Evolutionary conservation across 2,888 invertebrate species (phyloP).

Genomic region (Noctua pronuba): DNA sequence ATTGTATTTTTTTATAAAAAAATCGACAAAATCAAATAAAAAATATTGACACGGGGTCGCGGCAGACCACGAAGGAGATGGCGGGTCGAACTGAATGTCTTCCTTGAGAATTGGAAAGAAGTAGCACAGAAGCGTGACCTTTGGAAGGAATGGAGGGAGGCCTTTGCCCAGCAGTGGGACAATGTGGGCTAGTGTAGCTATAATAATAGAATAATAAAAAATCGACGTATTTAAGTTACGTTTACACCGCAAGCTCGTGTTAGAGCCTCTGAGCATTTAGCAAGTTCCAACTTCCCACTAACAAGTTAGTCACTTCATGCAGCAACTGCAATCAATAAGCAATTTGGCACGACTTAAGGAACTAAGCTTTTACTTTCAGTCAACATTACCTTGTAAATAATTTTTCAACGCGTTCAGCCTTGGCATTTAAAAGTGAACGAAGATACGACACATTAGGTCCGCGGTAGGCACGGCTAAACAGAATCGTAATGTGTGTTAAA

Average conservation of each 20-base stretch:
- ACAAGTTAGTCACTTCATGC: conserved; percentile 13
- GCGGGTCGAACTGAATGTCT: too few species aligned
- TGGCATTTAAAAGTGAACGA: conserved; percentile 83
- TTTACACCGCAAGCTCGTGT: not conserved
- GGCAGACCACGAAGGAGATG: too few species aligned
- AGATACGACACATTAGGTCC: conserved; percentile 78
- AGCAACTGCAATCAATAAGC: conserved; percentile 49
- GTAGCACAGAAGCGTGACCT: too few species aligned
- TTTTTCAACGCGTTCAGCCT: conserved; percentile 75
- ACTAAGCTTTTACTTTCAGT: conserved; percentile 72
- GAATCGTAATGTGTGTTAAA: conserved; percentile 71
- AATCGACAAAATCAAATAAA: too few species aligned
- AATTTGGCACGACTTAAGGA: conserved; percentile 54
- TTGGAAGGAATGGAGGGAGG: too few species aligned
- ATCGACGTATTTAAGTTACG: not conserved
- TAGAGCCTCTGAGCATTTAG: not conserved
- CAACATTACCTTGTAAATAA: conserved; percentile 70
- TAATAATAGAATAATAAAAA: too few species aligned
- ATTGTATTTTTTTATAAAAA: too few species aligned
- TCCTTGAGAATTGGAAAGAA: too few species aligned
- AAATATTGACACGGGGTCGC: too few species aligned
- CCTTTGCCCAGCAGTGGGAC: too few species aligned
- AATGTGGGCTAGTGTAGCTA: too few species aligned
- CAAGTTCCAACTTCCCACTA: not conserved
- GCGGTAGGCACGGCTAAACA: conserved; percentile 68